Evolutionary conservation across 2,113 vertebrate genomes (phyloP), one percentile per base, ranked within the genome.

Genomic region (Chaetura pelagica): DNA sequence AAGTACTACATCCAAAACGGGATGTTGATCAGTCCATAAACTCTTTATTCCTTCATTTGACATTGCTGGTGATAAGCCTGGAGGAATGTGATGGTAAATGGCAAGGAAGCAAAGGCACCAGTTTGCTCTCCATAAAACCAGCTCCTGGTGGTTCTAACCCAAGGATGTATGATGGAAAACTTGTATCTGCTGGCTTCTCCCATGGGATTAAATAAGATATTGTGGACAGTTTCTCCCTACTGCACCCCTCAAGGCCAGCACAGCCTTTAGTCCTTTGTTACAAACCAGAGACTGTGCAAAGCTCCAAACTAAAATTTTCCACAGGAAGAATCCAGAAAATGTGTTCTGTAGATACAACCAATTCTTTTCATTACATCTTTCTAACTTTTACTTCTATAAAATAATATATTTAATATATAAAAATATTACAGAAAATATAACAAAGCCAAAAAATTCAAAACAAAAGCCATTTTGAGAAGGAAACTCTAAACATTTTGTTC

Each of bases 401-500:
- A 29, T 75, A 72, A 82, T 91, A 67, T 19, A 90, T 66, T 79
- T 77, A 51, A 90, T 84, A 54, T 34, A 29, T 9, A 18, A 87
- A 92, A 85, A 91, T 38, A 84, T 9, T 15, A 49, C 73, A 72
- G 64, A 94, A 90, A 90, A 94, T 84, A 84, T 13, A 96, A 86
- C 14, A 34, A 67, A 93, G 35, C 67, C 34, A 18, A 93, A 93
- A 95, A 96, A 95, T 97, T 14, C 96, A 93, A 95, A 97, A 95
- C 95, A 96, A 93, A 74, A 92, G 49, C 83, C 79, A 1, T 88
- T 84, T 69, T 0, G 5, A 94, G 84, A 84, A 83, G 68, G 90
- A 64, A 96, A 96, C 88, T 94, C 78, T 90, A 97, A 96, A 96
- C 88, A 93, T 94, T 96, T 93, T 74, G 85, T 78, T 88, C 95